phyloP scores from a whole-genome alignment of 2,113 vertebrate genomes.

The Oxyruncus cristatus region DNA sequence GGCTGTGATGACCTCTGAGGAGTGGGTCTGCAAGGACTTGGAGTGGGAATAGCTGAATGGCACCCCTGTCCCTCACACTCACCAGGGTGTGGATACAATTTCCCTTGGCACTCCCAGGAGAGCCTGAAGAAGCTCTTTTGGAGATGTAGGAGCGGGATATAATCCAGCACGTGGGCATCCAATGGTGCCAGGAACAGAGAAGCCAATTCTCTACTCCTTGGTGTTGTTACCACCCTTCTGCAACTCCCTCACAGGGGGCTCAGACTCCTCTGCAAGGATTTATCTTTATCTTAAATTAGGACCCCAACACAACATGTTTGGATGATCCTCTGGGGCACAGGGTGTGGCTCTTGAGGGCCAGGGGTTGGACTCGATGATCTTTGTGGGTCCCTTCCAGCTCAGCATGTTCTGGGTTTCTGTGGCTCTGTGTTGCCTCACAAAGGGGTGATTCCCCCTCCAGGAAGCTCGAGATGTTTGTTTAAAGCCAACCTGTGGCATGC shows the following conservation, averaged over 20 bases:
- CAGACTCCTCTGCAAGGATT: background rate
- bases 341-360: background rate
- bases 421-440: background rate
- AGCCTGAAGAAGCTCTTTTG: background rate
- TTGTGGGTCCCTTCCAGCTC: background rate
- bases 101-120: background rate
- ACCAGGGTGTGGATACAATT: rapidly evolving
- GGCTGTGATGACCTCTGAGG: background rate
- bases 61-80: background rate
- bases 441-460: background rate
- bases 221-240: background rate
- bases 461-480: background rate
- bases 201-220: background rate
- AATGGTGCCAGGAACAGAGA: background rate
- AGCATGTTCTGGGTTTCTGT: background rate
- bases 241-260: background rate
- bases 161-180: background rate
- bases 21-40: background rate
- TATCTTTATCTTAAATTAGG: background rate
- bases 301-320: background rate
- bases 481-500: background rate
- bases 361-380: background rate
- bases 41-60: background rate
- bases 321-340: background rate
- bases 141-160: background rate